Percentiles rank a stretch among this genome's conserved stretches.
phyloP scores from a whole-genome alignment of 2,797 vertebrate species.

The Nannoperca obscura region DNA sequence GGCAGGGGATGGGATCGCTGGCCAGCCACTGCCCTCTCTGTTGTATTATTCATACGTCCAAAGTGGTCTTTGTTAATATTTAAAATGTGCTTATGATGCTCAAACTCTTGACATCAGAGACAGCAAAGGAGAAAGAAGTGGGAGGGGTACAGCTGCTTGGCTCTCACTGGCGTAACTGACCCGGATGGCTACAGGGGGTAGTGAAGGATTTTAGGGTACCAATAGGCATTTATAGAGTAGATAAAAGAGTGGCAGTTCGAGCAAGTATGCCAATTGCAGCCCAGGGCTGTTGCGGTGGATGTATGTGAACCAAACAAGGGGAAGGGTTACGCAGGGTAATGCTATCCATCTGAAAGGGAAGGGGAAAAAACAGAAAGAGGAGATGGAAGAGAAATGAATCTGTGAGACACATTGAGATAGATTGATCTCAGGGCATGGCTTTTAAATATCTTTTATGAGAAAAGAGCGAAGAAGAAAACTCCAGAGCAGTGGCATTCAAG shows the following conservation, averaged over 20 bases:
- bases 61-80: conserved; percentile 92
- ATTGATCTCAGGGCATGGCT: conserved; percentile 78
- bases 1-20: conserved; percentile 82
- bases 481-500: conserved; percentile 86
- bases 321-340: conserved; percentile 58
- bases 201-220: conserved; percentile 69
- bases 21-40: conserved; percentile 82
- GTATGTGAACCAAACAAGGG: conserved; percentile 56
- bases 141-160: conserved; percentile 63
- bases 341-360: conserved; percentile 53
- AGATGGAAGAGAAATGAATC: conserved; percentile 68
- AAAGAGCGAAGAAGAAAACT: conserved; percentile 78
- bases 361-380: conserved; percentile 35
- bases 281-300: conserved; percentile 43
- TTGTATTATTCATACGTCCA: conserved; percentile 90
- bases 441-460: conserved; percentile 86
- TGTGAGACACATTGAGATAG: conserved; percentile 74
- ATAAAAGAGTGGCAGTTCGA: conserved; percentile 59
- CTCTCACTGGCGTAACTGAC: conserved; percentile 58
- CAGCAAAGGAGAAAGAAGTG: conserved; percentile 59
- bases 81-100: conserved; percentile 90
- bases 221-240: conserved; percentile 66
- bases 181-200: conserved; percentile 50
- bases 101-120: conserved; percentile 80
- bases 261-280: conserved; percentile 63